A percentile compares a stretch with the other conserved stretches of the same genome.
These are phyloP conservation scores for Argynnis bischoffii DNA, from an alignment of 2,888 invertebrate species.

Conservation along the genomic window DNA sequence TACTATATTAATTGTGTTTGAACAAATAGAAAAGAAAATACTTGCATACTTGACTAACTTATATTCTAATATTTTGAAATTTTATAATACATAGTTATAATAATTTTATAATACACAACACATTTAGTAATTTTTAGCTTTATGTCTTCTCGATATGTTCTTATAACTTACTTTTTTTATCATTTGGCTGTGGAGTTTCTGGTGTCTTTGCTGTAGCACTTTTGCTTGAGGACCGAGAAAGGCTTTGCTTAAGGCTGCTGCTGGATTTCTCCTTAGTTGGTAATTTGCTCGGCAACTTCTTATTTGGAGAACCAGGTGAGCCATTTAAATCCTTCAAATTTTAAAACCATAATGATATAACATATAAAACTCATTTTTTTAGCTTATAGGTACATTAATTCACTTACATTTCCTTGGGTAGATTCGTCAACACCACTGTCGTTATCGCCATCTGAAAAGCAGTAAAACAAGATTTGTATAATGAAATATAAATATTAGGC, in stretches of 20 bases:
- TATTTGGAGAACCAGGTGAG: constrained; percentile 87
- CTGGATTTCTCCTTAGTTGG: constrained; percentile 76
- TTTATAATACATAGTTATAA: neutral
- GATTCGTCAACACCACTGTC: constrained; percentile 92
- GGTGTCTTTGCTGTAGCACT: constrained; percentile 86
- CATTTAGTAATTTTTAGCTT: constrained; percentile 19
- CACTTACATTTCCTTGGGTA: constrained; percentile 89
- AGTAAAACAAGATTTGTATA: too few relatives aligned
- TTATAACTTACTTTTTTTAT: constrained; percentile 87
- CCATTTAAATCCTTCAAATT: constrained; percentile 84
- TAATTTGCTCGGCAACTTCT: constrained; percentile 85
- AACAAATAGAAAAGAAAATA: too few relatives aligned
- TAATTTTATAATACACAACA: too few relatives aligned
- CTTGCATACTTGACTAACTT: too few relatives aligned
- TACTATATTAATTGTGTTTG: too few relatives aligned
- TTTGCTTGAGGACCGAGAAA: constrained; percentile 83
- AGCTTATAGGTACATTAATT: neutral
- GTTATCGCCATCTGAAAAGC: constrained; percentile 89
- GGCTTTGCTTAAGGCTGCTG: constrained; percentile 75
- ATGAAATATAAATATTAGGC: too few relatives aligned
- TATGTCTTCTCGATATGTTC: neutral
- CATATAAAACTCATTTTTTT: constrained; percentile 6
- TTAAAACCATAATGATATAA: constrained; percentile 26
- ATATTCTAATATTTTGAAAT: neutral
- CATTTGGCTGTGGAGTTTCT: constrained; percentile 79